Conservation (phyloP, 2,113 vertebrate genomes). For the Cyprinus carpio region DNA sequence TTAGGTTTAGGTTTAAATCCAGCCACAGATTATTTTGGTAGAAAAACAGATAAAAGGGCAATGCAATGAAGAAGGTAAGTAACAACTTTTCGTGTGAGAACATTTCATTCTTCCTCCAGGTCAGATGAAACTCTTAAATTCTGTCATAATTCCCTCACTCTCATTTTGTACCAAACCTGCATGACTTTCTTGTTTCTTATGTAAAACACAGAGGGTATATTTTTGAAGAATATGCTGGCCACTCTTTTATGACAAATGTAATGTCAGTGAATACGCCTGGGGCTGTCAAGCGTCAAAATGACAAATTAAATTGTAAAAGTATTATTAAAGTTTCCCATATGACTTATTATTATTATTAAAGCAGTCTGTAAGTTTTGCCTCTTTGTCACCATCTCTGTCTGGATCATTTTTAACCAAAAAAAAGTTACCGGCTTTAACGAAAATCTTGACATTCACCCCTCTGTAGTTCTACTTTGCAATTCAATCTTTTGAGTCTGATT, state of each 20-base stretch:
- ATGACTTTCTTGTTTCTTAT: neutral
- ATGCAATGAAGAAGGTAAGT: neutral
- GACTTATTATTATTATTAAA: neutral
- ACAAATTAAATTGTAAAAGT: neutral
- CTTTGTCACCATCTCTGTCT: too few relatives aligned
- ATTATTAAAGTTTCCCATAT: neutral
- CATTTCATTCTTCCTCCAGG: neutral
- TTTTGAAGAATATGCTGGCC: neutral
- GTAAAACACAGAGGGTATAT: neutral
- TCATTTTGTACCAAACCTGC: too few relatives aligned
- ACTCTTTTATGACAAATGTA: neutral
- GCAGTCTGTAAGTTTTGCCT: too few relatives aligned
- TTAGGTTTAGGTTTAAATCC: constrained; percentile 10
- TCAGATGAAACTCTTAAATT: neutral
- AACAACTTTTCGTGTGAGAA: neutral
- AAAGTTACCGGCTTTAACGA: neutral
- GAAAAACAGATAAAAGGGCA: neutral
- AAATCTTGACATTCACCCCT: neutral
- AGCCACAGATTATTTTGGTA: neutral
- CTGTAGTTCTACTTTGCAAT: too few relatives aligned
- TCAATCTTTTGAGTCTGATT: neutral
- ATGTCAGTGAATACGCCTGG: neutral
- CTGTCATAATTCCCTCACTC: neutral
- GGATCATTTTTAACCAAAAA: too few relatives aligned
- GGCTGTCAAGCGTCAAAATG: neutral